phyloP scores from a whole-genome alignment of 2,888 invertebrate genomes.

The Crocallis elinguaria region DNA sequence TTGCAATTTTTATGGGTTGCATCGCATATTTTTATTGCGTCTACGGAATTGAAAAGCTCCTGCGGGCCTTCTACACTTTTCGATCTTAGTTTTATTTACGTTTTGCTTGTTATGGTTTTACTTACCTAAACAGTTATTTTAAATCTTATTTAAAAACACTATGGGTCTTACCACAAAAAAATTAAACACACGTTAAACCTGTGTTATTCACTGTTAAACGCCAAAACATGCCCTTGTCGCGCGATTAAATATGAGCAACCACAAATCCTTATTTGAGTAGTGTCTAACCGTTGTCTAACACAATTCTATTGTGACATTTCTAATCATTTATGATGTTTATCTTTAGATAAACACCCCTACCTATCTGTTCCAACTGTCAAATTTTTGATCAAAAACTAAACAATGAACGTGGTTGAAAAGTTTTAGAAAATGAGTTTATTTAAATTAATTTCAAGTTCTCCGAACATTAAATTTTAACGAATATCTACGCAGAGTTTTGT shows the following conservation, averaged over 20 bases:
- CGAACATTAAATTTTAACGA: constrained; percentile 12
- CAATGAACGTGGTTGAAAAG: not conserved
- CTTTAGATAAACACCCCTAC: too few species aligned
- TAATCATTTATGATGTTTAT: too few species aligned
- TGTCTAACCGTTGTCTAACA: too few species aligned
- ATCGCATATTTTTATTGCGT: constrained; percentile 83
- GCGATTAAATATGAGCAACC: too few species aligned
- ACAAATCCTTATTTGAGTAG: too few species aligned
- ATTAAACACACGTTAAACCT: too few species aligned
- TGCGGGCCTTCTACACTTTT: constrained; percentile 45
- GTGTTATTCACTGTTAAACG: too few species aligned
- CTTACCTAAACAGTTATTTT: not conserved
- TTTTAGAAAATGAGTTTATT: not conserved
- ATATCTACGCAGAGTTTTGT: constrained; percentile 31
- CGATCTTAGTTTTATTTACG: constrained; percentile 21
- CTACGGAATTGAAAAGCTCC: constrained; percentile 70
- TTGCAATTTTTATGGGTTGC: constrained; percentile 76
- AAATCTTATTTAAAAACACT: too few species aligned
- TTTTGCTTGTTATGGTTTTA: not conserved
- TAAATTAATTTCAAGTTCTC: not conserved
- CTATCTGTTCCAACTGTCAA: too few species aligned
- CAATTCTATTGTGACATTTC: too few species aligned
- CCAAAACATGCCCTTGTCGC: too few species aligned
- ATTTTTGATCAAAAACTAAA: not conserved
- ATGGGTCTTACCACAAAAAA: too few species aligned